Evolutionary conservation across 2,888 invertebrate species (phyloP).

Genomic region (Anodontia alba): DNA sequence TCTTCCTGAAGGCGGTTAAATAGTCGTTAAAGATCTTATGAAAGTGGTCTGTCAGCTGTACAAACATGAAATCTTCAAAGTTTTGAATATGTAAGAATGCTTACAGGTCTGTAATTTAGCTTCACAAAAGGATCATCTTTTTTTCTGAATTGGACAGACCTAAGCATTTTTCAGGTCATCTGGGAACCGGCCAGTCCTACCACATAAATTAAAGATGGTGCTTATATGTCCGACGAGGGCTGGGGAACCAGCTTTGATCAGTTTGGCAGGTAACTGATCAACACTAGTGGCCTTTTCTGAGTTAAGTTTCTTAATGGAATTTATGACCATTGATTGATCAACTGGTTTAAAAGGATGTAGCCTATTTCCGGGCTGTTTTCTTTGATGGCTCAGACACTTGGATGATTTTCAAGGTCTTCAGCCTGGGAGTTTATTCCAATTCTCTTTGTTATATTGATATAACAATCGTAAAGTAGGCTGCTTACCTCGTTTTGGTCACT

Average conservation of each 20-base stretch:
- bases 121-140: constrained; percentile 1
- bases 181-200: too few species aligned
- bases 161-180: not conserved
- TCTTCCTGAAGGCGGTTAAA: constrained; percentile 2
- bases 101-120: constrained; percentile 1
- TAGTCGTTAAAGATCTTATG: not conserved
- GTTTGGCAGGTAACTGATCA: constrained; percentile 2
- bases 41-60: not conserved
- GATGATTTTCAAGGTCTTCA: constrained; percentile 4
- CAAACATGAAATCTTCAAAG: not conserved
- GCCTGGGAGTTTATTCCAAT: constrained; percentile 4
- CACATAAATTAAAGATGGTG: not conserved
- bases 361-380: not conserved
- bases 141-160: constrained; percentile 5
- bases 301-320: not conserved
- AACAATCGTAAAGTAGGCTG: not conserved
- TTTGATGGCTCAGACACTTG: not conserved
- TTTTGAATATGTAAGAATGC: not conserved
- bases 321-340: not conserved
- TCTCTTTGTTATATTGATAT: not conserved
- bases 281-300: constrained; percentile 11
- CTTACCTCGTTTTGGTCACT: constrained; percentile 7
- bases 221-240: not conserved
- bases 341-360: not conserved
- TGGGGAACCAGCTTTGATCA: not conserved